Evolutionary conservation across 2,888 invertebrate species (phyloP), one percentile per base, ranked within the genome.

Genomic region (Phyllotreta striolata): DNA sequence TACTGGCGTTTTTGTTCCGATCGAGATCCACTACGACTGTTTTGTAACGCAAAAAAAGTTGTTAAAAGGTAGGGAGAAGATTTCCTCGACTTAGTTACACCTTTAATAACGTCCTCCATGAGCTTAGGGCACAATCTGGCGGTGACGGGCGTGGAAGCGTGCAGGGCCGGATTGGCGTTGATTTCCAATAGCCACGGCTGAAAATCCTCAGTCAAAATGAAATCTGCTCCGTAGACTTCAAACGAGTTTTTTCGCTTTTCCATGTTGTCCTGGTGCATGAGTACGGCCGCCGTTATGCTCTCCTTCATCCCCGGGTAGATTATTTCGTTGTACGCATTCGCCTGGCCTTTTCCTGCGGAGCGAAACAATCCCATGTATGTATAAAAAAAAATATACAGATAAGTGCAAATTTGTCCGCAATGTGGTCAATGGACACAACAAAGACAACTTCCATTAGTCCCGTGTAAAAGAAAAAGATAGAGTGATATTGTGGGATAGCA

Each of bases 151-250:
- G 96, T 96, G 34, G 93, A 94, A 14, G 89, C 85, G 66, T 87
- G 85, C 81, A 96, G 87, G 80, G 94, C 91, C 0, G 96, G 96
- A 76, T 91, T 90, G 1, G 93, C 91, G 83, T 97, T 96, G 70
- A 96, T 95, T 84, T 97, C 96, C 73, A 97, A 92, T 66, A 96
- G 82, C 91, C 95, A 95, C 0, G 95, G 95, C 66, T 88, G 86
- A 72, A 89, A 92, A 74, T 93, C 89, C 74, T 94, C 90, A 62
- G 92, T 91, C 40, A 96, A 80, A 85, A 96, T 91, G 79, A 96
- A 96, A 82, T 97, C 96, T 57, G 95, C 95, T 5, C 96, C 96
- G 77, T 93, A 96, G 40, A 95, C 78, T 80, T 96, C 96, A 81
- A 95, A 96, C 62, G 91, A 89, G 74, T 92, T 91, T 74, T 87